Base-by-base conservation (phyloP, 2,113 vertebrate genomes). In the Tachycineta bicolor region DNA sequence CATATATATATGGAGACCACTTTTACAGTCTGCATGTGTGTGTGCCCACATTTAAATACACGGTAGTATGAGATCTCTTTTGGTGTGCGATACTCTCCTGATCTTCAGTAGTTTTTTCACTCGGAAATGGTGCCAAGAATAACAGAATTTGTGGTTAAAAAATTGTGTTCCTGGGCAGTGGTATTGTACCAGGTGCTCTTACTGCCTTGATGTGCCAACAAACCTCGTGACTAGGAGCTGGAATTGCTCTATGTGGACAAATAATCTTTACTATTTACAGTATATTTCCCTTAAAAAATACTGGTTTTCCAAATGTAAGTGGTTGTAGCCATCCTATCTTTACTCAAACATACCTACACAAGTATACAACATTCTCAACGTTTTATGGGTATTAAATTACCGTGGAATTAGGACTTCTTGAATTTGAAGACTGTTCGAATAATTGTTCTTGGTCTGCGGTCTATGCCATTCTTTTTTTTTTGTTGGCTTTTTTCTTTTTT, bases 191-290 rank as follows among this genome's bases (percentile, higher is more conserved):
- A 56, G 43, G 52, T 91, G 39, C 21, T 84, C 28, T 70, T 59
- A 71, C 33, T 7, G 19, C 39, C 60, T 81, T 67, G 39, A 28
- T 50, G 37, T 68, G 34, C 52, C 52, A 86, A 43, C 9, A 52
- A 31, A 9, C 23, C 17, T 78, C 0, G 0, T 43, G 60, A 70
- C 12, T 23, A 65, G 29, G 8, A 64, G 28, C 24, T 49, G 19
- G 37, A 89, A 76, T 34, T 82, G 26, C 44, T 79, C 26, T 56
- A 28, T 34, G 33, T 79, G 49, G 19, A 47, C 16, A 67, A 84
- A 18, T 56, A 41, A 43, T 44, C 94, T 82, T 75, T 41, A 10
- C 5, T 52, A 28, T 14, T 63, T 87, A 34, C 23, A 67, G 13
- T 21, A 33, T 16, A 31, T 3, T 22, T 89, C 23, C 39, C n/a